Percentiles rank a stretch among this genome's conserved stretches.
Conservation (phyloP, 2,888 invertebrate genomes). For the Chirona hameri region DNA sequence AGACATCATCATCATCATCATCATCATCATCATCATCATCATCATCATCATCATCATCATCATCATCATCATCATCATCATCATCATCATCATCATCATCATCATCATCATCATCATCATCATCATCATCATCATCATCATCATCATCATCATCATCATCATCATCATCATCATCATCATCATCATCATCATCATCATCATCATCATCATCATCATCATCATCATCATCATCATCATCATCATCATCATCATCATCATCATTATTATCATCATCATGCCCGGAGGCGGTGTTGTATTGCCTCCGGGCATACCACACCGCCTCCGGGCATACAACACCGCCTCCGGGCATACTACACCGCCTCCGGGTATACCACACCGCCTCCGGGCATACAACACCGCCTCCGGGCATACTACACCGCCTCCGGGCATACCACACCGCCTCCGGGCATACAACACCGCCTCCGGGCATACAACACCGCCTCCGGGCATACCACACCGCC, state of each 20-base stretch:
- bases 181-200: constrained; percentile 22
- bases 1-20: too few relatives aligned
- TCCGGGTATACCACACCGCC: too few relatives aligned
- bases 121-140: constrained; percentile 22
- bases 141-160: constrained; percentile 22
- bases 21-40: too few relatives aligned
- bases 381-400: too few relatives aligned
- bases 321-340: too few relatives aligned
- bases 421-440: too few relatives aligned
- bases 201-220: constrained; percentile 22
- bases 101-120: constrained; percentile 22
- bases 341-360: too few relatives aligned
- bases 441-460: too few relatives aligned
- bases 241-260: constrained; percentile 22
- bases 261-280: constrained; percentile 3
- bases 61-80: constrained; percentile 22
- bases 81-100: constrained; percentile 22
- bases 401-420: too few relatives aligned
- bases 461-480: too few relatives aligned
- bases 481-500: too few relatives aligned
- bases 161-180: constrained; percentile 22
- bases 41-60: constrained; percentile 22
- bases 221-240: constrained; percentile 22
- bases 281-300: neutral
- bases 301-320: too few relatives aligned